Evolutionary conservation across 2,888 invertebrate species (phyloP).

Genomic region (Dendrolimus pini): DNA sequence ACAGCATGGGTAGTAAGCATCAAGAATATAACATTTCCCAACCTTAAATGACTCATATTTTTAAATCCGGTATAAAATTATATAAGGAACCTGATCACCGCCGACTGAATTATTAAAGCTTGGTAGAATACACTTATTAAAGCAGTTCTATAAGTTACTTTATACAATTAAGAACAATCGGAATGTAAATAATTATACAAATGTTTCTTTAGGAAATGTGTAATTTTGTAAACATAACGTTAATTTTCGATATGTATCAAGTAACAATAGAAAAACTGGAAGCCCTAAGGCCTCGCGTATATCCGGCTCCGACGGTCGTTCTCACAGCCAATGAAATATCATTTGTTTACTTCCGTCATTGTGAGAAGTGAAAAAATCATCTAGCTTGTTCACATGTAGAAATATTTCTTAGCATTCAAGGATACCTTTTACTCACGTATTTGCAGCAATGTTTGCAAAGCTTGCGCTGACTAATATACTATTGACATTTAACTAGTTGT

Average conservation of each 20-base stretch:
- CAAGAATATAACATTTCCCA: no score
- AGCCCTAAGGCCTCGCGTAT: constrained; percentile 50
- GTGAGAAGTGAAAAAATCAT: not conserved
- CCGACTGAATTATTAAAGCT: no score
- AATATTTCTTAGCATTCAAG: not conserved
- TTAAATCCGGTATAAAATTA: no score
- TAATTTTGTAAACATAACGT: not conserved
- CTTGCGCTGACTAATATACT: no score
- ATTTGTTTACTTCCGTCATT: not conserved
- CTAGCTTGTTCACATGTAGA: not conserved
- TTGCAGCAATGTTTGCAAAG: not conserved
- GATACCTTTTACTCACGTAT: not conserved
- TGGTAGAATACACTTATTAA: no score
- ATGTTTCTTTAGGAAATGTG: not conserved
- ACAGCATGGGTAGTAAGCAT: no score
- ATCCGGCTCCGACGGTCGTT: constrained; percentile 66
- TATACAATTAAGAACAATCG: not conserved
- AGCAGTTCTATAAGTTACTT: no score
- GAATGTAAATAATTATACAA: not conserved
- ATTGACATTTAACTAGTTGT: no score
- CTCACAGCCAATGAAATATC: constrained; percentile 50
- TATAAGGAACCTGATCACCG: no score
- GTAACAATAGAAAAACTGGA: constrained; percentile 2
- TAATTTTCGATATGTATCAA: not conserved
- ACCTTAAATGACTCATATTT: no score